These are phyloP conservation scores for Oscheius onirici DNA, from an alignment of 2,888 invertebrate species.

Conservation along the genomic window DNA sequence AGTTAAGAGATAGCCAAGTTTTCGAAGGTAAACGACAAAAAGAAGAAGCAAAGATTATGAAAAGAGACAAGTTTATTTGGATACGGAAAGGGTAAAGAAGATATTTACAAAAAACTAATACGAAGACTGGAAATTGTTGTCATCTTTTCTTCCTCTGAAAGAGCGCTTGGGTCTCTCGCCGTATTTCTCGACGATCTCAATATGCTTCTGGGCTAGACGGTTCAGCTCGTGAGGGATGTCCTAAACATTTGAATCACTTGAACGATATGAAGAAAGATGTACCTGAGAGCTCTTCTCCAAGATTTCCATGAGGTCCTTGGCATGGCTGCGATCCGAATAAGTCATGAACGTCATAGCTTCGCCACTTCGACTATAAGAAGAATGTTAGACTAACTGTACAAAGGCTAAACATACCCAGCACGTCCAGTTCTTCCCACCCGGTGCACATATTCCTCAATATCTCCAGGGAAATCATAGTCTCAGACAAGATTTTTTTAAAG, in stretches of 20 bases:
- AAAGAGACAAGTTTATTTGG: too few species aligned
- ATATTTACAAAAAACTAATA: not conserved
- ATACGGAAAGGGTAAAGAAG: too few species aligned
- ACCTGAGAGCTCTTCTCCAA: slow-evolving; percentile 85
- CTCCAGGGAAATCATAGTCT: slow-evolving; percentile 91
- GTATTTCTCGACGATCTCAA: not conserved
- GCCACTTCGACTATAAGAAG: slow-evolving; percentile 77
- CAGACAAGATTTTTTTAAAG: slow-evolving; percentile 80
- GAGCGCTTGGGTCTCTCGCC: slow-evolving; percentile 14
- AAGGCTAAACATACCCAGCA: slow-evolving; percentile 78
- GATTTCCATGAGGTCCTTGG: slow-evolving; percentile 84
- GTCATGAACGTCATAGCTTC: slow-evolving; percentile 85
- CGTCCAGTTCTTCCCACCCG: slow-evolving; percentile 94
- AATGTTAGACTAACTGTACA: not conserved
- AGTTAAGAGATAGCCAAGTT: too few species aligned
- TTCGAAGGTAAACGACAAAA: too few species aligned
- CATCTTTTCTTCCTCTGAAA: slow-evolving; percentile 11
- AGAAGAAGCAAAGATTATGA: too few species aligned
- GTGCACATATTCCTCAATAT: slow-evolving; percentile 95
- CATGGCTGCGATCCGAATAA: slow-evolving; percentile 83
- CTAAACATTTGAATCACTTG: not conserved
- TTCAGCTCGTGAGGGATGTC: not conserved
- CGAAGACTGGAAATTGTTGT: not conserved
- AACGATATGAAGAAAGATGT: not conserved
- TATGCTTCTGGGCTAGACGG: slow-evolving; percentile 9